Conservation (phyloP, 2,797 vertebrate genomes). For the Gobionotothen gibberifrons region DNA sequence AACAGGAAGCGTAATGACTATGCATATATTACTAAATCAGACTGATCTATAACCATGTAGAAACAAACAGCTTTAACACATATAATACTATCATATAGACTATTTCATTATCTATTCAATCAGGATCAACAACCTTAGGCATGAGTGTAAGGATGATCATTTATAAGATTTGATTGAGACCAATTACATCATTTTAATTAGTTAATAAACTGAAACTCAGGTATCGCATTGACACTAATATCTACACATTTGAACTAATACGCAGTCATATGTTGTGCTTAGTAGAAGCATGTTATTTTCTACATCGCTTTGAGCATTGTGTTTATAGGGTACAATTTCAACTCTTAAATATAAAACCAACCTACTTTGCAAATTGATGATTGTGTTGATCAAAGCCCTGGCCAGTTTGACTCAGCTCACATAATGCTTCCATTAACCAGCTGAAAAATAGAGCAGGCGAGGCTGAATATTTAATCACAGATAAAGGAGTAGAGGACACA, state of each 20-base stretch:
- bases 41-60: too few relatives aligned
- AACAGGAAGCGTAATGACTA: too few relatives aligned
- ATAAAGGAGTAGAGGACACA: slow-evolving; percentile 11
- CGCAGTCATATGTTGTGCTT: neutral
- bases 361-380: neutral
- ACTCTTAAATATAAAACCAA: neutral
- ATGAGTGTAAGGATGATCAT: too few relatives aligned
- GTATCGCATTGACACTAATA: neutral
- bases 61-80: too few relatives aligned
- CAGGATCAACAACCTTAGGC: too few relatives aligned
- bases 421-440: slow-evolving; percentile 11
- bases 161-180: too few relatives aligned
- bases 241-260: neutral
- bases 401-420: neutral
- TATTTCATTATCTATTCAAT: too few relatives aligned
- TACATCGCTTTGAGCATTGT: neutral
- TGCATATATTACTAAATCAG: too few relatives aligned
- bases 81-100: too few relatives aligned
- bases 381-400: neutral
- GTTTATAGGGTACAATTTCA: too few relatives aligned
- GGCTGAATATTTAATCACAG: slow-evolving; percentile 32
- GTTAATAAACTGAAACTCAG: neutral
- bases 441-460: slow-evolving; percentile 14
- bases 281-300: neutral
- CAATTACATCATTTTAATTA: too few relatives aligned